Percentiles rank a stretch among this genome's conserved stretches.
Conservation (phyloP, 2,113 vertebrate species). For the Hypomesus transpacificus region DNA sequence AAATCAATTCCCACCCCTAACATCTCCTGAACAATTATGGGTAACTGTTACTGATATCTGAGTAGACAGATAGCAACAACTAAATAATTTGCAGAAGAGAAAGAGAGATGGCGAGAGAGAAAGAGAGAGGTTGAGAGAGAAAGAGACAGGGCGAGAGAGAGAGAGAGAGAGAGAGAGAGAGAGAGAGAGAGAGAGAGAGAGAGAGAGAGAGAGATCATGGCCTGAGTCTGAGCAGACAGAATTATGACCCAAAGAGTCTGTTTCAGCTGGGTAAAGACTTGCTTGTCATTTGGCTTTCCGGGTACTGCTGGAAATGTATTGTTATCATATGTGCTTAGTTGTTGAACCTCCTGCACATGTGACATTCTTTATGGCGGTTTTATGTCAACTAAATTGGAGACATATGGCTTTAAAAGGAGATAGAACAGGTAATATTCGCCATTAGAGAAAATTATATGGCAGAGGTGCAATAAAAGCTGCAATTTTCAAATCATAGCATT, state of each 20-base stretch:
- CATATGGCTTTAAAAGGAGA: constrained; percentile 50
- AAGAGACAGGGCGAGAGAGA: too few relatives aligned
- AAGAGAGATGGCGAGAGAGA: too few relatives aligned
- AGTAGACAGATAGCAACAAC: too few relatives aligned
- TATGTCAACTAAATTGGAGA: constrained; percentile 36
- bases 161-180: too few relatives aligned
- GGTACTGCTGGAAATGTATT: constrained; percentile 6
- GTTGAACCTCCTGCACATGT: constrained; percentile 36
- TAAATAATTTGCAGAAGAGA: too few relatives aligned
- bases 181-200: too few relatives aligned
- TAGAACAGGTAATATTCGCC: constrained; percentile 45
- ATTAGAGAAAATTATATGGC: constrained; percentile 35
- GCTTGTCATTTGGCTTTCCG: constrained; percentile 26
- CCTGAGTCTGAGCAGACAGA: too few relatives aligned
- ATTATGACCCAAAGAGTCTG: constrained; percentile 25
- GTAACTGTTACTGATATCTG: too few relatives aligned
- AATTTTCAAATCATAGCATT: constrained; percentile 11
- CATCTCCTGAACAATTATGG: too few relatives aligned
- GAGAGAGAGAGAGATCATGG: too few relatives aligned
- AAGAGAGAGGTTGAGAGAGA: too few relatives aligned
- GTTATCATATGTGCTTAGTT: constrained; percentile 60
- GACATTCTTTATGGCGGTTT: constrained; percentile 49
- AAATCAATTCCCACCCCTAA: too few relatives aligned
- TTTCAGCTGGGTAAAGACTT: constrained; percentile 28
- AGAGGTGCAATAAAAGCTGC: constrained; percentile 17